Conservation (phyloP, 2,888 invertebrate genomes). For the Bellardia bayeri region DNA sequence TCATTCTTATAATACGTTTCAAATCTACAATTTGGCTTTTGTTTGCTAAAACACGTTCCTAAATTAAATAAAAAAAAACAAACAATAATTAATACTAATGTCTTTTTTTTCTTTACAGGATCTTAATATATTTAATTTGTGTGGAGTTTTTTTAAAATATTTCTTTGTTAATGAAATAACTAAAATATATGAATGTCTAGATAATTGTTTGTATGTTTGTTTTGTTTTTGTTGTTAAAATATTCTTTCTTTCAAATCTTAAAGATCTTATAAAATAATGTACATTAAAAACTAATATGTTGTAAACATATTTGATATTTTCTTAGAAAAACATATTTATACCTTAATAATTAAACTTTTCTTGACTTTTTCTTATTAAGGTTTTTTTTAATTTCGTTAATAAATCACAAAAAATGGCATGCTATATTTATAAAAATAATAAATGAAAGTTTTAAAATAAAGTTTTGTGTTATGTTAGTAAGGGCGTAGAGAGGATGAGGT, state of each 20-base stretch:
- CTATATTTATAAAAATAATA: conserved; percentile 55
- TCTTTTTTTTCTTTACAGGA: conserved; percentile 46
- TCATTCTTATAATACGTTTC: conserved; percentile 2
- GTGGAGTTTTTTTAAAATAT: conserved; percentile 47
- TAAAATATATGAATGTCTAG: conserved; percentile 55
- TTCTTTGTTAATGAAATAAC: conserved; percentile 53
- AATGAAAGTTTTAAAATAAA: conserved; percentile 5
- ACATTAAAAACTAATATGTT: conserved; percentile 68
- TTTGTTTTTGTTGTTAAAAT: conserved; percentile 52
- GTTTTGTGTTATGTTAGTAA: neutral
- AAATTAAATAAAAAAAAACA: conserved; percentile 23
- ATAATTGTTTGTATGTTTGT: conserved; percentile 20
- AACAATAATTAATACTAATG: conserved; percentile 3
- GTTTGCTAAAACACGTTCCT: conserved; percentile 1
- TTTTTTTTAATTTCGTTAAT: conserved; percentile 52
- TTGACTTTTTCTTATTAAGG: neutral
- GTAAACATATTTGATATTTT: conserved; percentile 68
- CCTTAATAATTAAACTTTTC: conserved; percentile 40
- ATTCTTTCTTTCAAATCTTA: conserved; percentile 57
- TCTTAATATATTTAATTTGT: conserved; percentile 57
- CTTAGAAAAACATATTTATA: conserved; percentile 53
- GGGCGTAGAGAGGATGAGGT: conserved; percentile 1
- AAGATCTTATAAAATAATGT: conserved; percentile 70
- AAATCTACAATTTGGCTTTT: conserved; percentile 40
- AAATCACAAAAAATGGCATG: conserved; percentile 74